These are phyloP conservation scores for Nettapus auritus DNA, from an alignment of 2,113 vertebrate genomes.

Conservation along the genomic window DNA sequence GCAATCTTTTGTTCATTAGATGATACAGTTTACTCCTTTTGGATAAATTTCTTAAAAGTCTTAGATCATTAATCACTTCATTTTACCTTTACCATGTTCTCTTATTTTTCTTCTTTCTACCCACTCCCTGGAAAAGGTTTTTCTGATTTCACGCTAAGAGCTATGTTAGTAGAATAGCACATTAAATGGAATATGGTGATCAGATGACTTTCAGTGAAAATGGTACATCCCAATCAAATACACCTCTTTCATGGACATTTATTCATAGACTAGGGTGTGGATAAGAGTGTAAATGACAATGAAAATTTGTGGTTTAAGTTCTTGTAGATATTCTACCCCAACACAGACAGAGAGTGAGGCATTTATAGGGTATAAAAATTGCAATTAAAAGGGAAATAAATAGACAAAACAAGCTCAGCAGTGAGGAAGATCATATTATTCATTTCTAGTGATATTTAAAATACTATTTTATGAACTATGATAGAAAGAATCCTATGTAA, in stretches of 20 bases:
- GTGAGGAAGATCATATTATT: not conserved
- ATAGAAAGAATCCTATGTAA: not conserved
- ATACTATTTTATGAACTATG: not conserved
- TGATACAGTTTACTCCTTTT: not conserved
- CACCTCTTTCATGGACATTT: not conserved
- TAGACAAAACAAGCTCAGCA: not conserved
- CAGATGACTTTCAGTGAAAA: not conserved
- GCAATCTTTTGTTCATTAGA: slow-evolving; percentile 55
- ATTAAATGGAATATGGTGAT: not conserved
- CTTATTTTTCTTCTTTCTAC: not conserved
- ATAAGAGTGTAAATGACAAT: not conserved
- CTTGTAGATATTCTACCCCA: not conserved
- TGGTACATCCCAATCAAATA: not conserved
- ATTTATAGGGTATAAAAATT: not conserved
- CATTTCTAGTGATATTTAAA: not conserved
- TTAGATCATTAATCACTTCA: not conserved
- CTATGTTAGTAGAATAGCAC: not conserved
- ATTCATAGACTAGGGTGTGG: not conserved
- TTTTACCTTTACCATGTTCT: not conserved
- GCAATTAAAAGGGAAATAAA: not conserved
- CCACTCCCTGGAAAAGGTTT: not conserved
- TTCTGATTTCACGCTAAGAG: not conserved
- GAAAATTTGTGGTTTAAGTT: not conserved
- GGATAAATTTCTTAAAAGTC: not conserved
- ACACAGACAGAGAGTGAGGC: not conserved